These are phyloP conservation scores for Philereme vetulata DNA, from an alignment of 2,888 invertebrate genomes.

Conservation along the genomic window DNA sequence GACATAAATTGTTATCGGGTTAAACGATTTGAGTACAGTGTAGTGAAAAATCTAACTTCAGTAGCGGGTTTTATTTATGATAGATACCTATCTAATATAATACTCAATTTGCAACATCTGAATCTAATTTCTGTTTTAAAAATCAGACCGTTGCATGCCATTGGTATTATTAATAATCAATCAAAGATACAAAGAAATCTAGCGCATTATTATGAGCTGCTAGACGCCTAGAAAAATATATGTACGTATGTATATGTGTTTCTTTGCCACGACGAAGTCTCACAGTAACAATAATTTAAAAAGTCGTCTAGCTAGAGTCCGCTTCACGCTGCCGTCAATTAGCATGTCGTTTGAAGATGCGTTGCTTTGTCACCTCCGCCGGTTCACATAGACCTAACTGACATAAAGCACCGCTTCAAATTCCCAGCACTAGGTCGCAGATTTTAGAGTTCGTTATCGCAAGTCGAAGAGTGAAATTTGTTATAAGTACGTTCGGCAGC, in stretches of 20 bases:
- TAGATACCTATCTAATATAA: too few species aligned
- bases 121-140: too few species aligned
- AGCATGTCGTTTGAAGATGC: constrained; percentile 80
- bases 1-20: too few species aligned
- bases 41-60: too few species aligned
- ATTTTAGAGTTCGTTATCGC: constrained; percentile 61
- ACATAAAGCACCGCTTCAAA: constrained; percentile 40
- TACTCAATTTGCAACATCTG: too few species aligned
- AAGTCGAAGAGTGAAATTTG: constrained; percentile 52
- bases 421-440: constrained; percentile 44
- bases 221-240: background rate
- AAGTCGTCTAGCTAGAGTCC: constrained; percentile 59
- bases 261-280: constrained; percentile 34
- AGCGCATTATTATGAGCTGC: too few species aligned
- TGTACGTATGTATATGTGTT: too few species aligned
- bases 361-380: constrained; percentile 57
- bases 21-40: too few species aligned
- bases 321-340: constrained; percentile 76
- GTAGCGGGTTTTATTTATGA: too few species aligned
- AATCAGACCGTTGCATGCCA: too few species aligned
- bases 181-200: too few species aligned
- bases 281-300: constrained; percentile 53
- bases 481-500: constrained; percentile 55
- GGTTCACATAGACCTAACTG: constrained; percentile 51
- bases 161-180: too few species aligned